Conservation (phyloP, 2,888 invertebrate species). For the Meteorus colon region DNA sequence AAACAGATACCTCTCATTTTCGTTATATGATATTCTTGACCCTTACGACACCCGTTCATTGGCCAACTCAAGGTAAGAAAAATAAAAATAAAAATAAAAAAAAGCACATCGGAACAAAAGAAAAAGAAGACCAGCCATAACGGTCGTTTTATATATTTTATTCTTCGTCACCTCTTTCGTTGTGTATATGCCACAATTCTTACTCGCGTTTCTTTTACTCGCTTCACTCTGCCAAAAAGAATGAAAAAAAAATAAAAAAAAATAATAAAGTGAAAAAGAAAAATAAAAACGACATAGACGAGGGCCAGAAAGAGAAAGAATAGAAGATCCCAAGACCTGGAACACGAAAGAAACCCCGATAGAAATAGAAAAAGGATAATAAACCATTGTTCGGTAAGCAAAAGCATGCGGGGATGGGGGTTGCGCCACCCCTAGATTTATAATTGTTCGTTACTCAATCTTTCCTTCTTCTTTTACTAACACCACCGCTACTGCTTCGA, state of each 20-base stretch:
- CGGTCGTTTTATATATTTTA: slow-evolving; percentile 43
- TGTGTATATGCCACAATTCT: slow-evolving; percentile 48
- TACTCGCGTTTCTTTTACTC: slow-evolving; percentile 33
- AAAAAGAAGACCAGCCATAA: slow-evolving; percentile 35
- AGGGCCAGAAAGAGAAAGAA: slow-evolving; percentile 4
- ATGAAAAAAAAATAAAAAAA: not conserved
- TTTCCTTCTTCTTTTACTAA: slow-evolving; percentile 39
- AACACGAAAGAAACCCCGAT: slow-evolving; percentile 31
- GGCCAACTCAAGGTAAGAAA: not conserved
- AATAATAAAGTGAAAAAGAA: not conserved
- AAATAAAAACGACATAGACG: not conserved
- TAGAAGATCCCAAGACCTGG: slow-evolving; percentile 13
- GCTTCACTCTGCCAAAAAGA: slow-evolving; percentile 19
- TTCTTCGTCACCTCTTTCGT: slow-evolving; percentile 39
- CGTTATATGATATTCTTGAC: slow-evolving; percentile 14
- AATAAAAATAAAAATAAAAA: slow-evolving; percentile 12
- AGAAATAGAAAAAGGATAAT: slow-evolving; percentile 39
- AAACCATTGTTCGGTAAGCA: slow-evolving; percentile 40
- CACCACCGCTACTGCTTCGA: slow-evolving; percentile 25
- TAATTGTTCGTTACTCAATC: slow-evolving; percentile 48
- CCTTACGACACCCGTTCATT: not conserved
- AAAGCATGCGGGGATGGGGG: slow-evolving; percentile 29
- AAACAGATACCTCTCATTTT: slow-evolving; percentile 6
- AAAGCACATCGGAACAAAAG: slow-evolving; percentile 15
- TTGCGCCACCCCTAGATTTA: slow-evolving; percentile 41